These are phyloP conservation scores for Vanessa cardui DNA, from an alignment of 2,888 invertebrate genomes.

Conservation along the genomic window DNA sequence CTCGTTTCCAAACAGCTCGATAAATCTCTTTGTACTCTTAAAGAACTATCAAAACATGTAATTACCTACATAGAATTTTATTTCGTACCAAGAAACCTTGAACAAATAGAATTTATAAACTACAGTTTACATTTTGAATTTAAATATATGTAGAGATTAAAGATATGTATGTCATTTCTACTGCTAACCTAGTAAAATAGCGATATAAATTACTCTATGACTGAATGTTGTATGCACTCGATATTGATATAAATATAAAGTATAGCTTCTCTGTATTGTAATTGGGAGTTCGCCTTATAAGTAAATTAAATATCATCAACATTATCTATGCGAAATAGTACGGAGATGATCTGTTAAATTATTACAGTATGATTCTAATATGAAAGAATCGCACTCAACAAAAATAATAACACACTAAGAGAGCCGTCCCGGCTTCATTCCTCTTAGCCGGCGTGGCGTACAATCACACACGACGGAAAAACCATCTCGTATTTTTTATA, in stretches of 20 bases:
- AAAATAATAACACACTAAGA: constrained; percentile 58
- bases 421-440: constrained; percentile 62
- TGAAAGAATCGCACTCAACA: constrained; percentile 46
- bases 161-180: too few species aligned
- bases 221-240: too few species aligned
- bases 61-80: constrained; percentile 30
- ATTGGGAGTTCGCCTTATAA: not conserved
- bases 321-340: constrained; percentile 2
- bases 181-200: too few species aligned
- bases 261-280: too few species aligned
- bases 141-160: too few species aligned
- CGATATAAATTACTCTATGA: too few species aligned
- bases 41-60: constrained; percentile 43
- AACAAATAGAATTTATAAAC: too few species aligned
- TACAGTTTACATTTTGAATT: too few species aligned
- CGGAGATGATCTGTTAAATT: constrained; percentile 22
- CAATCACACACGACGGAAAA: constrained; percentile 41
- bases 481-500: constrained; percentile 30
- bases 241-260: too few species aligned
- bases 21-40: constrained; percentile 40
- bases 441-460: constrained; percentile 61
- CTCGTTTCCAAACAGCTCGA: constrained; percentile 50
- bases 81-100: too few species aligned
- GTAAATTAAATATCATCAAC: not conserved
- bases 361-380: constrained; percentile 34